phyloP scores from a whole-genome alignment of 2,797 vertebrate genomes.

The Clarias laeviceps region DNA sequence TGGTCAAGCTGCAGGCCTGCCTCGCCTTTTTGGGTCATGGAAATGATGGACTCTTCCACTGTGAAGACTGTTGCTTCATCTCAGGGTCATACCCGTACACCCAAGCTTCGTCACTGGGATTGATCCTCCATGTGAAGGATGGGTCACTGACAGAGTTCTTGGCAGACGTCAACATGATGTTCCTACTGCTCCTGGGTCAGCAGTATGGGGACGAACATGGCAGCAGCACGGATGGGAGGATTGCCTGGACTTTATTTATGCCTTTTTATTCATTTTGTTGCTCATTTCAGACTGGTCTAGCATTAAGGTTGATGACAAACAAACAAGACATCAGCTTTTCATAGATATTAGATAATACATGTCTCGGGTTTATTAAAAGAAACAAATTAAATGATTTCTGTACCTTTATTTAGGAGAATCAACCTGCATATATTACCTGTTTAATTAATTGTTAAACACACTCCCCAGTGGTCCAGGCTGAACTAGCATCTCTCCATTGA shows the following conservation, averaged over 20 bases:
- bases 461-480: accelerated
- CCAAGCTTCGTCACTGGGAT: no score
- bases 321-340: background rate
- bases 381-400: background rate
- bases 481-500: background rate
- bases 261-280: background rate
- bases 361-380: background rate
- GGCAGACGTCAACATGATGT: no score
- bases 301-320: background rate
- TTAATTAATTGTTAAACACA: background rate
- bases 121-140: no score
- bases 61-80: no score
- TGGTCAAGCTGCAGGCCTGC: no score
- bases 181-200: no score
- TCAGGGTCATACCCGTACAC: no score
- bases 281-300: background rate
- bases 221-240: no score
- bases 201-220: no score
- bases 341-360: background rate
- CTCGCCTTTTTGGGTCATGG: no score
- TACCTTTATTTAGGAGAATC: background rate
- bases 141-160: no score
- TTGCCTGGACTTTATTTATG: background rate
- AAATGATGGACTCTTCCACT: no score
- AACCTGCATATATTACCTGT: background rate